Percentiles rank a stretch among this genome's conserved stretches.
phyloP scores from a whole-genome alignment of 2,888 invertebrate genomes.

The Elmis aenea region DNA sequence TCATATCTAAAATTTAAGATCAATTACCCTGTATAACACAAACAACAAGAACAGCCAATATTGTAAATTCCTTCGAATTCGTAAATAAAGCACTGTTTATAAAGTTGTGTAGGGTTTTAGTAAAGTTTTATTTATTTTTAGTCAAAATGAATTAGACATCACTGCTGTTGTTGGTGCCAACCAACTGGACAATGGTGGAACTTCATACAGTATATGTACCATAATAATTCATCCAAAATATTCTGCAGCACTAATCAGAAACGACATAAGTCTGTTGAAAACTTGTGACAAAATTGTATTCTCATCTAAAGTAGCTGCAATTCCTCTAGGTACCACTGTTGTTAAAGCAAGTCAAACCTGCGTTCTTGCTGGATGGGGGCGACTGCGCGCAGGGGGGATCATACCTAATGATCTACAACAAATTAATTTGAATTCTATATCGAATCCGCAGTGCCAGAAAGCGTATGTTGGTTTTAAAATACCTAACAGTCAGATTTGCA shows the following conservation, averaged over 20 bases:
- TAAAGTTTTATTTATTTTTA: no score
- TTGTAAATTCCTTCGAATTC: no score
- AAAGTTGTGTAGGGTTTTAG: no score
- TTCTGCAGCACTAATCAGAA: conserved; percentile 43
- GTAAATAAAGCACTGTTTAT: no score
- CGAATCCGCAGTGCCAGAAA: conserved; percentile 41
- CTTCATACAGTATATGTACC: conserved; percentile 45
- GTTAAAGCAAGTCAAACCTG: conserved; percentile 51
- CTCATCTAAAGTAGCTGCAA: conserved; percentile 51
- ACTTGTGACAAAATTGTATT: conserved; percentile 51
- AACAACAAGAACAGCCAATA: no score
- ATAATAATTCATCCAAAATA: conserved; percentile 48
- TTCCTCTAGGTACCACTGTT: conserved; percentile 54
- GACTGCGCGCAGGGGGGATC: conserved; percentile 44
- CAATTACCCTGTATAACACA: no score
- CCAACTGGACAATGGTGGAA: conserved; percentile 47
- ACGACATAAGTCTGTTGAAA: conserved; percentile 67
- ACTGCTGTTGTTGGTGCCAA: conserved; percentile 53
- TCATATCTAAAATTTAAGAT: no score
- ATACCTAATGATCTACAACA: conserved; percentile 52
- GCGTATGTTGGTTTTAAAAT: conserved; percentile 14
- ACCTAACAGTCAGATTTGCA: conserved; percentile 26
- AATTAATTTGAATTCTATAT: conserved; percentile 50
- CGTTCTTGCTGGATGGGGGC: conserved; percentile 60
- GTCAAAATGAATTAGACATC: no score